These are phyloP conservation scores for Pseudorhombus dupliciocellatus DNA, from an alignment of 2,113 vertebrate species.

Conservation along the genomic window DNA sequence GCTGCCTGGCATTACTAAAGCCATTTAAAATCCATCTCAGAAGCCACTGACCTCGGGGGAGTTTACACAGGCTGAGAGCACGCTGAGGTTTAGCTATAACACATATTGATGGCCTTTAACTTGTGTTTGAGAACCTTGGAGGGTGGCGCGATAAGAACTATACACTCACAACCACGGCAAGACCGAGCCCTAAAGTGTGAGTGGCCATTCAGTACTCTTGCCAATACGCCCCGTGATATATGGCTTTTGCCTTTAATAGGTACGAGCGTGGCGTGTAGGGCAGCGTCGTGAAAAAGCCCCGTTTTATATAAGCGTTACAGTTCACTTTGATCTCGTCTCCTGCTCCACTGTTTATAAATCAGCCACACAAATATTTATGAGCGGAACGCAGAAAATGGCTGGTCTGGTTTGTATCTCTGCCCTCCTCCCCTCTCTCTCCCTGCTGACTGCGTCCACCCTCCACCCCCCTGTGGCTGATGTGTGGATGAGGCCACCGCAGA, in stretches of 20 bases:
- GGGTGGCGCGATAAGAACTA: constrained; percentile 35
- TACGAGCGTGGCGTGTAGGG: constrained; percentile 61
- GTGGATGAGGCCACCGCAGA: constrained; percentile 77
- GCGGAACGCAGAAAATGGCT: constrained; percentile 77
- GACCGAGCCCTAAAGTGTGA: constrained; percentile 53
- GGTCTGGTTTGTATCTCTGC: constrained; percentile 81
- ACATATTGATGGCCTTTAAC: constrained; percentile 59
- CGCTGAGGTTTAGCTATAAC: constrained; percentile 52
- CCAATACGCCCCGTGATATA: constrained; percentile 73
- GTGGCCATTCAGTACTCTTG: constrained; percentile 64
- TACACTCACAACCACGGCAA: constrained; percentile 46
- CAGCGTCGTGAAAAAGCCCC: constrained; percentile 50
- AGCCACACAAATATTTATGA: constrained; percentile 85
- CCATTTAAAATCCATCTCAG: constrained; percentile 48
- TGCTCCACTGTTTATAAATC: constrained; percentile 82
- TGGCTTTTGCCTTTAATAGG: constrained; percentile 73
- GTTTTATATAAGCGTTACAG: constrained; percentile 77
- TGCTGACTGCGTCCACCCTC: constrained; percentile 44
- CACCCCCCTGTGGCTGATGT: constrained; percentile 56
- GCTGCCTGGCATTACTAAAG: constrained; percentile 43
- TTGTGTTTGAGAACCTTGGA: constrained; percentile 56
- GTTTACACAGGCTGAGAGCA: constrained; percentile 52
- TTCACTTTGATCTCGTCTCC: constrained; percentile 80
- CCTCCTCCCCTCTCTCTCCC: constrained; percentile 37
- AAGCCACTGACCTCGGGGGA: constrained; percentile 44